Base-by-base conservation (phyloP, 2,888 invertebrate genomes). In the Drosophila paramelanica region DNA sequence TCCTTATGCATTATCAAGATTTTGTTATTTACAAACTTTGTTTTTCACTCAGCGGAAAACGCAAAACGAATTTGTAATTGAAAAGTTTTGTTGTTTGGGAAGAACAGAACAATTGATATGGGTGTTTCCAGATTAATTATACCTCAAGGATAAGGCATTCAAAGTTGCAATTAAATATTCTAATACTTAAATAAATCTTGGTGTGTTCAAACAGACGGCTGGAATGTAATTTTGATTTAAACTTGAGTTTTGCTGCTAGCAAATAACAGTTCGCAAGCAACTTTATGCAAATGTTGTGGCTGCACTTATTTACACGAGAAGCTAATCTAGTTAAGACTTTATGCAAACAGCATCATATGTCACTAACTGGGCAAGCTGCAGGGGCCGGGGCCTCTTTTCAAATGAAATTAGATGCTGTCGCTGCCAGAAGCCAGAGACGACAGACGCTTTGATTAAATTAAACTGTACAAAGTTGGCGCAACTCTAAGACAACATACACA, bases 371-470 rank as follows among this genome's bases (percentile, higher is more conserved):
- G 52, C 49, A 61, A 61, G 50, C 64, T 42, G 67, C 72, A 31
- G 53, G 61, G 50, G 17, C 23, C 56, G 42, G 43, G 51, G 52
- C 43, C 60, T 55, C 56, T 55, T 57, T 43, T 57, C 55, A 81
- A 87, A 89, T 89, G 64, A 78, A 81, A 84, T 88, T 89, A 89
- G 70, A 78, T 82, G 67, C 62, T 78, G 69, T 43, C 52, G 68
- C 39, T 53, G 62, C 49, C 61, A 45, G 67, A 51, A 64, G 71
- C 51, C 52, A 36, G 23, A 50, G 31, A 60, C 53, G 64, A 75
- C 80, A 71, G 81, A 75, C 70, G 58, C 74, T 71, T 70, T 89
- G 88, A 85, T 85, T 89, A 67, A 89, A 85, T 85, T 85, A 88
- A 82, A 81, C 83, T 77, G 77, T 67, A 64, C 50, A 72, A 75